Evolutionary conservation across 2,113 vertebrate genomes (phyloP).

Genomic region (Dunckerocampus dactyliophorus): DNA sequence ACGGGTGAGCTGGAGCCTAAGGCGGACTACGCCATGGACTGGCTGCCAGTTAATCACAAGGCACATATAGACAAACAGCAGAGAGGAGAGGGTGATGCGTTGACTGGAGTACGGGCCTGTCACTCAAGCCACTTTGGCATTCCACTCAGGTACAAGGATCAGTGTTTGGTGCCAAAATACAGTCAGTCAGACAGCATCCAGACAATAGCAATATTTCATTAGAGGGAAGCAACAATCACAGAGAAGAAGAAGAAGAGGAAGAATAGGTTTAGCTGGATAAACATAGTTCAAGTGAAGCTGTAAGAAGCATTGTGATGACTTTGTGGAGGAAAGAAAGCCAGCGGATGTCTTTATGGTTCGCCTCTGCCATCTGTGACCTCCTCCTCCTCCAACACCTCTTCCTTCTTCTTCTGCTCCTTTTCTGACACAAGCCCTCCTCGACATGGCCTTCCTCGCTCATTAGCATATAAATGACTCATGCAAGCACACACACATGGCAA

Average conservation of each 20-base stretch:
- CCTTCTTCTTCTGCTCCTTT: slow-evolving; percentile 3
- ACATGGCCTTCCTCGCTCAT: slow-evolving; percentile 42
- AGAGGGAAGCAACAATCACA: slow-evolving; percentile 45
- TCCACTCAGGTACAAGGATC: slow-evolving; percentile 45
- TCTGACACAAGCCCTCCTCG: slow-evolving; percentile 15
- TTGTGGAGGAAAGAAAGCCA: slow-evolving; percentile 18
- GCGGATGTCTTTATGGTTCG: slow-evolving; percentile 31
- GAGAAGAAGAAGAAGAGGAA: slow-evolving; percentile 9
- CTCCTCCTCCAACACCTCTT: slow-evolving; percentile 10
- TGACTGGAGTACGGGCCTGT: slow-evolving; percentile 45
- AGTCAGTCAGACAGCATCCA: slow-evolving; percentile 51
- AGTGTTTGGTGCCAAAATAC: slow-evolving; percentile 51
- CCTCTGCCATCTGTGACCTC: slow-evolving; percentile 34
- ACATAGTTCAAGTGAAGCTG: slow-evolving; percentile 33
- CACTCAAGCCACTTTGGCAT: slow-evolving; percentile 53
- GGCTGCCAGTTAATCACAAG: no score
- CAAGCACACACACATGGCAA: slow-evolving; percentile 38
- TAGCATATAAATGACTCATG: slow-evolving; percentile 62
- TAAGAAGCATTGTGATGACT: slow-evolving; percentile 12
- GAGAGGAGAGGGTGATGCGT: slow-evolving; percentile 1
- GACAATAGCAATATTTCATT: slow-evolving; percentile 63
- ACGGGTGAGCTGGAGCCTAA: no score
- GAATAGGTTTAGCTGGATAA: slow-evolving; percentile 34
- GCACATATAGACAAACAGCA: background rate
- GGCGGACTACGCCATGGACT: no score